These are phyloP conservation scores for Marisa cornuarietis DNA, from an alignment of 1,140 invertebrate species.

Conservation along the genomic window DNA sequence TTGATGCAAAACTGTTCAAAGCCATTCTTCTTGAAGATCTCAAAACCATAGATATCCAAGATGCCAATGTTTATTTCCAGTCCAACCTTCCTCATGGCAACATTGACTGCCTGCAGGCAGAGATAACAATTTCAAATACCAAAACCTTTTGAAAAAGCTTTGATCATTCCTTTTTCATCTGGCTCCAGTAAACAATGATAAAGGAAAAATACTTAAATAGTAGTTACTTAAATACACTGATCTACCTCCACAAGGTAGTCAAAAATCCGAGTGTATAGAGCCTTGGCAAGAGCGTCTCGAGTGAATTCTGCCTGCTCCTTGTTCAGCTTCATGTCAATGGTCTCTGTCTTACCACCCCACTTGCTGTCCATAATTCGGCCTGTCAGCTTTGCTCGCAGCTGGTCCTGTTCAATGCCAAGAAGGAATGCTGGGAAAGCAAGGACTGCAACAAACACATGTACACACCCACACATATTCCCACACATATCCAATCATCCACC, in stretches of 20 bases:
- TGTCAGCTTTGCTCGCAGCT: conserved; percentile 74
- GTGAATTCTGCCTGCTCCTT: conserved; percentile 74
- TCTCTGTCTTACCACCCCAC: conserved; percentile 78
- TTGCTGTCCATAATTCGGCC: conserved; percentile 78
- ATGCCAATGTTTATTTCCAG: conserved; percentile 71
- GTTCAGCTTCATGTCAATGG: conserved; percentile 70
- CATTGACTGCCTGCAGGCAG: conserved; percentile 67
- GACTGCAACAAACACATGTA: conserved; percentile 65
- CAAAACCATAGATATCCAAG: conserved; percentile 77
- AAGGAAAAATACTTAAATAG: not conserved
- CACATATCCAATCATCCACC: too few species aligned
- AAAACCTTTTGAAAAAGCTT: too few species aligned
- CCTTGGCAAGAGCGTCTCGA: conserved; percentile 77
- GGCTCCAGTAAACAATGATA: not conserved
- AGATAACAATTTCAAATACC: too few species aligned
- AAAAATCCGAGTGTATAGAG: conserved; percentile 76
- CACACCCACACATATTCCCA: not conserved
- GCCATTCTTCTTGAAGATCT: conserved; percentile 75
- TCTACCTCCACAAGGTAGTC: conserved; percentile 77
- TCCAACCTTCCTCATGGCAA: conserved; percentile 72
- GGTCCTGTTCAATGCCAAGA: conserved; percentile 72
- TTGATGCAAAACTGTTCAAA: conserved; percentile 95
- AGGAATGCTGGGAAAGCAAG: conserved; percentile 75
- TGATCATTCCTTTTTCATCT: too few species aligned
- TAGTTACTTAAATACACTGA: not conserved